phyloP scores from a whole-genome alignment of 2,797 vertebrate species.

The Cyclopterus lumpus region DNA sequence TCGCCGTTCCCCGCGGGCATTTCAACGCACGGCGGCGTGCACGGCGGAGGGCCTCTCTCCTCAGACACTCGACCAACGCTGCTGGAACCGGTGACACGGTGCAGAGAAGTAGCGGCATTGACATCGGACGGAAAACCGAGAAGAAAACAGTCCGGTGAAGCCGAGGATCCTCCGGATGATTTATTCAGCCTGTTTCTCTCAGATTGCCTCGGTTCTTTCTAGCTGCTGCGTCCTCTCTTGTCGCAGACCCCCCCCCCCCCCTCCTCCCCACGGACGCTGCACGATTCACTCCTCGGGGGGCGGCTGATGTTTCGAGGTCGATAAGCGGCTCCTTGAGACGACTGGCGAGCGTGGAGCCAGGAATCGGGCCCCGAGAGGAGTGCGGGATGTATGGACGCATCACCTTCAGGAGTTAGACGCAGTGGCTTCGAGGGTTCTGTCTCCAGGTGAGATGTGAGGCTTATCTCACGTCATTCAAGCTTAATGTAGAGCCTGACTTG shows the following conservation, averaged over 20 bases:
- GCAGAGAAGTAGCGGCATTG: too few species aligned
- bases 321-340: slow-evolving; percentile 23
- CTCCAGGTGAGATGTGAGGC: slow-evolving; percentile 5
- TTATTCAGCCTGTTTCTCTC: slow-evolving; percentile 14
- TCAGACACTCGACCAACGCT: too few species aligned
- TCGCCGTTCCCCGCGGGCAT: too few species aligned
- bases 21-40: too few species aligned
- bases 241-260: not conserved
- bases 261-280: too few species aligned
- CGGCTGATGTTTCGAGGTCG: slow-evolving; percentile 9
- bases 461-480: slow-evolving; percentile 27
- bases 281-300: slow-evolving; percentile 1
- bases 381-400: not conserved
- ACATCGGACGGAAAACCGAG: too few species aligned
- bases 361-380: slow-evolving; percentile 25
- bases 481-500: not conserved
- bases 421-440: not conserved
- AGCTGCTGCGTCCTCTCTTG: not conserved
- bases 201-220: not conserved
- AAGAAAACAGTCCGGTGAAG: not conserved
- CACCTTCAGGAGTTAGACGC: not conserved
- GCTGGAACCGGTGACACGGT: too few species aligned
- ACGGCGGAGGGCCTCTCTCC: too few species aligned
- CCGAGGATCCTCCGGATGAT: not conserved
- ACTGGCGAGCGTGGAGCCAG: slow-evolving; percentile 34